These are phyloP conservation scores for Theocolax elegans DNA, from an alignment of 1,140 invertebrate species.

Conservation along the genomic window DNA sequence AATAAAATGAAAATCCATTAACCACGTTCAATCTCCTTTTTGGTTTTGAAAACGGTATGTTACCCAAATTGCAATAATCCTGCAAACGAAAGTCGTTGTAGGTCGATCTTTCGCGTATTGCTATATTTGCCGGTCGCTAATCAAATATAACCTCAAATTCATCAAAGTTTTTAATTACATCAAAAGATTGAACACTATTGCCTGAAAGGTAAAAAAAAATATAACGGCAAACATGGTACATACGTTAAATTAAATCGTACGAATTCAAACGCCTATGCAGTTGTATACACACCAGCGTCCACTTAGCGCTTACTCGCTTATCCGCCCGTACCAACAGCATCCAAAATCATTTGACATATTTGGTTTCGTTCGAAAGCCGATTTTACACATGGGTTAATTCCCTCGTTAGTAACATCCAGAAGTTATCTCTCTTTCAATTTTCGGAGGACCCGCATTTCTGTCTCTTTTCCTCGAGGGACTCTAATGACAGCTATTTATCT, in stretches of 20 bases:
- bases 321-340: neutral
- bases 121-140: too few species aligned
- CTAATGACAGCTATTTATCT: constrained; percentile 15
- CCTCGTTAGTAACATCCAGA: neutral
- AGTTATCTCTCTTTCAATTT: neutral
- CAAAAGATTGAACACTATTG: too few species aligned
- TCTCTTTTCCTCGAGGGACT: neutral
- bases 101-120: too few species aligned
- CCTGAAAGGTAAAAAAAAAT: too few species aligned
- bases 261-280: neutral
- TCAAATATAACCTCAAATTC: too few species aligned
- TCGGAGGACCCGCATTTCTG: neutral
- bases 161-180: too few species aligned
- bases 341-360: constrained; percentile 7
- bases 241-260: neutral
- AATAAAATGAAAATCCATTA: too few species aligned
- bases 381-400: constrained; percentile 8
- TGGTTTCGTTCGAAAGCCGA: neutral
- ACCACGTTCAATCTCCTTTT: too few species aligned
- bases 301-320: neutral
- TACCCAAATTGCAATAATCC: too few species aligned
- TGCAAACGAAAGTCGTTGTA: too few species aligned
- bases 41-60: too few species aligned
- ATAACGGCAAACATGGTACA: too few species aligned
- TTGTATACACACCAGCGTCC: neutral